Percentiles rank a stretch among this genome's conserved stretches.
phyloP scores from a whole-genome alignment of 2,113 vertebrate genomes.

The Conger conger region DNA sequence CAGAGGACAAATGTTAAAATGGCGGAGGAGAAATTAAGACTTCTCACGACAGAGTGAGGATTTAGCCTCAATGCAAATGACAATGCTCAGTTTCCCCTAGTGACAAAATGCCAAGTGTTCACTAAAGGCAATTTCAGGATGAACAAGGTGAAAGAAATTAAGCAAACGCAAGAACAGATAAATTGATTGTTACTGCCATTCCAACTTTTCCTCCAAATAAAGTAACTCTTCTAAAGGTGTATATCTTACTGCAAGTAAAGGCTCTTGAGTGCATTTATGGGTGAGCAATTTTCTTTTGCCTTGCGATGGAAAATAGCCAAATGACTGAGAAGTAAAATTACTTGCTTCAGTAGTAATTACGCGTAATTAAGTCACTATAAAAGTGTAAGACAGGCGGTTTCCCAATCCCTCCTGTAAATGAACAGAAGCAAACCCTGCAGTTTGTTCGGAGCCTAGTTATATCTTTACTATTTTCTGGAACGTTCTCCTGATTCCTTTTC shows the following conservation, averaged over 20 bases:
- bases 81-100: not conserved
- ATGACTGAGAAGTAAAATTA: not conserved
- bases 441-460: not conserved
- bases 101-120: not conserved
- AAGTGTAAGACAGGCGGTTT: not conserved
- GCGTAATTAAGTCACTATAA: not conserved
- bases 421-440: not conserved
- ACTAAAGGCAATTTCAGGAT: not conserved
- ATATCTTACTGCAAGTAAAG: not conserved
- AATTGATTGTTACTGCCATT: not conserved
- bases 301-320: not conserved
- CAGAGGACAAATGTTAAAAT: too few relatives aligned
- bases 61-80: not conserved
- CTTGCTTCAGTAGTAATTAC: not conserved
- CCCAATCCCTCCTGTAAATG: not conserved
- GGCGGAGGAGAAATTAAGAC: too few relatives aligned
- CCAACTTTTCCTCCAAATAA: not conserved
- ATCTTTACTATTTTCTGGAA: not conserved
- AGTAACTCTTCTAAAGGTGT: not conserved
- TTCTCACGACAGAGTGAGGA: too few relatives aligned
- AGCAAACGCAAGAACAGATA: not conserved
- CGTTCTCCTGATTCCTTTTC: not conserved
- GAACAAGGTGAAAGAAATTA: not conserved
- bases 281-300: not conserved
- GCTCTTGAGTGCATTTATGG: not conserved